A percentile compares a stretch with the other conserved stretches of the same genome.
These are phyloP conservation scores for Lithophane socia DNA, from an alignment of 2,888 invertebrate species.

Conservation along the genomic window DNA sequence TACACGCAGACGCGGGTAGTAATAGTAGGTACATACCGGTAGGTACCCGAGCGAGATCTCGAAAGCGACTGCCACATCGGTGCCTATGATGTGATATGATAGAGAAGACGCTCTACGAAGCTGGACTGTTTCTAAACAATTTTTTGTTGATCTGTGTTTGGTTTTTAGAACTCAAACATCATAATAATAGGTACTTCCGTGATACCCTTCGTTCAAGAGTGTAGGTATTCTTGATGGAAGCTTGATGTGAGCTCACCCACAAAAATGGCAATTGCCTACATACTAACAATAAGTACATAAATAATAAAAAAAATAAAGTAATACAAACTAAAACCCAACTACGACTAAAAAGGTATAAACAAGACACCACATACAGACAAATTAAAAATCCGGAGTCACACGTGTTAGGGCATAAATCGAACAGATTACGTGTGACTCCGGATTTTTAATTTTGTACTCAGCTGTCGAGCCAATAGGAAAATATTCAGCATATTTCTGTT, in stretches of 20 bases:
- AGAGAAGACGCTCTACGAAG: neutral
- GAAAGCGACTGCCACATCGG: neutral
- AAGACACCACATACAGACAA: no score
- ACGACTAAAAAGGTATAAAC: no score
- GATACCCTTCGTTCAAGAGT: neutral
- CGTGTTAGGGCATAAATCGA: no score
- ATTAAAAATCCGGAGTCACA: no score
- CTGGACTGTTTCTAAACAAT: neutral
- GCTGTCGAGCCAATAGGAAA: neutral
- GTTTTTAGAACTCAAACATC: neutral
- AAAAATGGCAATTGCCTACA: neutral
- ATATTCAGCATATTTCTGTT: neutral
- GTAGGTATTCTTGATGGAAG: neutral
- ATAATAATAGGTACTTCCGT: no score
- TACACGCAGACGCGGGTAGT: neutral
- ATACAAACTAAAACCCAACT: no score
- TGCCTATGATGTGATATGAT: neutral
- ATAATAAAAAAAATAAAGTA: no score
- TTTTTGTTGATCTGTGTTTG: no score
- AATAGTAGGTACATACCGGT: neutral
- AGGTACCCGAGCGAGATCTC: no score
- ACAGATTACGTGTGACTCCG: no score
- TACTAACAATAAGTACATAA: no score
- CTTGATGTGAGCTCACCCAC: neutral
- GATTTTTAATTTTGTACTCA: no score